These are phyloP conservation scores for Protosalanx chinensis DNA, from an alignment of 2,797 vertebrate species.

Conservation along the genomic window DNA sequence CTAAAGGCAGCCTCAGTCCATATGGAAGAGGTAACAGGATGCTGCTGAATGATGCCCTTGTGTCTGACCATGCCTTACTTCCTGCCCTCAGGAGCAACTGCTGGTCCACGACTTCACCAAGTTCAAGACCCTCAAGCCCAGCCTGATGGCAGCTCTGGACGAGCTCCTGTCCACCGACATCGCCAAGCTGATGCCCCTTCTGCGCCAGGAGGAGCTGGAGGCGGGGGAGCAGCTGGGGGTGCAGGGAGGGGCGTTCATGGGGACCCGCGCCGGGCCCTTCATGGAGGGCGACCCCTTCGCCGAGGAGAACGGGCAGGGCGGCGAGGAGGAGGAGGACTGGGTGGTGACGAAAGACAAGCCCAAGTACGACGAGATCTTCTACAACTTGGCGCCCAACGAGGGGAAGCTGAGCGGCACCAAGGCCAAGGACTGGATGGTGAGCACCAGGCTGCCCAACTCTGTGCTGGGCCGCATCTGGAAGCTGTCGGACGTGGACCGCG, in stretches of 20 bases:
- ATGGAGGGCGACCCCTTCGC: conserved; percentile 77
- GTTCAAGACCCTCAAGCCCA: conserved; percentile 86
- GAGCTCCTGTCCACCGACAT: conserved; percentile 84
- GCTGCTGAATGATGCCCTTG: background rate
- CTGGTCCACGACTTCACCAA: conserved; percentile 88
- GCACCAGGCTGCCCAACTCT: conserved; percentile 88
- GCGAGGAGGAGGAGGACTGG: conserved; percentile 76
- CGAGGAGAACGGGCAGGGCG: conserved; percentile 68
- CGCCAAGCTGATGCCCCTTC: conserved; percentile 88
- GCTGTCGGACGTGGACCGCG: conserved; percentile 89
- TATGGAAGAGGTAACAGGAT: background rate
- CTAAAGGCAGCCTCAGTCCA: background rate
- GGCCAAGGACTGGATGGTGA: conserved; percentile 93
- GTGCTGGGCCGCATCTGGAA: conserved; percentile 94
- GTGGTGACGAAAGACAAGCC: conserved; percentile 94
- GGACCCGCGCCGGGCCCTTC: conserved; percentile 84
- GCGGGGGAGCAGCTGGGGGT: conserved; percentile 75
- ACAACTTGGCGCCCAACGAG: conserved; percentile 85
- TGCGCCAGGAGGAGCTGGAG: conserved; percentile 88
- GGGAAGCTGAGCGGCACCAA: conserved; percentile 90
- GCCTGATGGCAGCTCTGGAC: conserved; percentile 82
- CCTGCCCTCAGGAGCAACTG: conserved; percentile 78
- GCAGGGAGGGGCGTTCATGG: conserved; percentile 88
- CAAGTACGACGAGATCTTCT: conserved; percentile 96
- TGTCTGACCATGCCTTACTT: background rate